Base-by-base conservation (phyloP, 2,797 vertebrate species). In the Champsocephalus gunnari region DNA sequence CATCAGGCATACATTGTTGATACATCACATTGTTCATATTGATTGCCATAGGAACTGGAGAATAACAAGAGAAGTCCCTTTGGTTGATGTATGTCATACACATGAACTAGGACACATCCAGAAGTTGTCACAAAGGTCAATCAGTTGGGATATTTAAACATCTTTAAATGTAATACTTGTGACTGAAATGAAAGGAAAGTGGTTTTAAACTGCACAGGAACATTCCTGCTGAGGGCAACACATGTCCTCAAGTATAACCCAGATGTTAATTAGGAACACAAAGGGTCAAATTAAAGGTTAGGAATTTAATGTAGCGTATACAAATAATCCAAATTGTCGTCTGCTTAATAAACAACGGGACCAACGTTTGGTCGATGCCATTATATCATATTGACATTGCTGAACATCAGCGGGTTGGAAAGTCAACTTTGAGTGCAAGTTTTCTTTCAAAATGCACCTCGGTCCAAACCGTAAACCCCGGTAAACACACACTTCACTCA, bases 201-300 rank as follows among this genome's bases (percentile, higher is more conserved):
- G 34, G 34, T 38, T 28, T 38, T 38, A 38, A 67, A 63, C 2
- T 28, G 41, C 24, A 19, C 51, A 58, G 66, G 65, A 53, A 63
- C 3, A 24, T 56, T 45, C 58, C 67, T 77, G 59, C 65, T 67
- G 68, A 80, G 77, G 79, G 71, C 61, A 81, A 73, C 56, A 9
- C 3, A 8, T 4, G 21, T 24, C 48, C 44, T 83, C 43, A 41
- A 11, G 28, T 55, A 57, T 69, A 75, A 62, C 24, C 13, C 8
- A 57, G 12, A 65, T 21, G 12, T 28, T 8, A 34, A 51, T 38
- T 48, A 2, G 11, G 11, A 55, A 48, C 50, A 34, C 57, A 12
- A 41, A 2, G 1, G 5, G 28, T 48, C 19, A 4, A 60, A 12
- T 38, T 34, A 34, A 34, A 50, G 28, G 41, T 55, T 11, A 28